Conservation (phyloP, 2,113 vertebrate genomes). For the Panthera tigris region DNA sequence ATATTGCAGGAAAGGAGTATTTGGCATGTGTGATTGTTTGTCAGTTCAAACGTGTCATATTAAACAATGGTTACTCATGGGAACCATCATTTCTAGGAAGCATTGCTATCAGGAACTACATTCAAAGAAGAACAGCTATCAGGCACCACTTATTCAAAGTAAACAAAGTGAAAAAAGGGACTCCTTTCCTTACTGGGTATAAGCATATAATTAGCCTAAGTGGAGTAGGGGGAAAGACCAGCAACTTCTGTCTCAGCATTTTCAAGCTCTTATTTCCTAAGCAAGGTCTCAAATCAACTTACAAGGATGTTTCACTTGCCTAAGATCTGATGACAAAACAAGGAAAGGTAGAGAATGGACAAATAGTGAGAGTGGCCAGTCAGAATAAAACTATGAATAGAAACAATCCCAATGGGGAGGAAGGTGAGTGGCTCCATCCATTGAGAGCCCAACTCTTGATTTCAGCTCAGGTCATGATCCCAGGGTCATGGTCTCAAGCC, state of each 20-base stretch:
- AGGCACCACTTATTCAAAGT: conserved; percentile 1
- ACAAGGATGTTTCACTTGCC: not conserved
- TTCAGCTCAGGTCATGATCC: too few species aligned
- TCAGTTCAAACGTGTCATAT: not conserved
- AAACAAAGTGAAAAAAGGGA: conserved; percentile 7
- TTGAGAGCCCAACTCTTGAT: too few species aligned
- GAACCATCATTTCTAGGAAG: conserved; percentile 28
- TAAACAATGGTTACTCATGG: not conserved
- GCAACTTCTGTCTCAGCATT: not conserved
- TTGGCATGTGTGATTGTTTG: conserved; percentile 69
- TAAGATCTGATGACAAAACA: not conserved
- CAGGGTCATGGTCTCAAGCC: too few species aligned
- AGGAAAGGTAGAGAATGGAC: not conserved
- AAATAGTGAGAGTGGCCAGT: not conserved
- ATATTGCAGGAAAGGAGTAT: conserved; percentile 70
- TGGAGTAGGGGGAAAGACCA: not conserved
- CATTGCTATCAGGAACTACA: not conserved
- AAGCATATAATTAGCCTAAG: not conserved
- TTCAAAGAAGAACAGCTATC: not conserved
- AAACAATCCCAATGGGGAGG: not conserved
- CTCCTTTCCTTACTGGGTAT: not conserved
- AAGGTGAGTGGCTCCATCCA: too few species aligned
- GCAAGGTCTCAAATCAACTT: not conserved
- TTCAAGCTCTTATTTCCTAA: conserved; percentile 33
- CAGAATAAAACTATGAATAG: not conserved